phyloP scores from a whole-genome alignment of 2,888 invertebrate genomes.

The Xylota sylvarum region DNA sequence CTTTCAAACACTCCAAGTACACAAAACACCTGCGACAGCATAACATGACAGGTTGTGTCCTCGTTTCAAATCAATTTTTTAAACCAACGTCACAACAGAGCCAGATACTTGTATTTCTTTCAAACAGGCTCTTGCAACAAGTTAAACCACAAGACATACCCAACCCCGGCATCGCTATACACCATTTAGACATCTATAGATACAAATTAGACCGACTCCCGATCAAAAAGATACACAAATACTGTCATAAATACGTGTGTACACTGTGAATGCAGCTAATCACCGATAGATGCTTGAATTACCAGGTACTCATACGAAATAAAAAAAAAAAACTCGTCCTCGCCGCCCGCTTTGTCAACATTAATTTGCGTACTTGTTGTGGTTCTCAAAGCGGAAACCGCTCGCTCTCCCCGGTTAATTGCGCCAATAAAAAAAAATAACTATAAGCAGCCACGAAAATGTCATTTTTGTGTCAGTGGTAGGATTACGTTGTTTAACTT shows the following conservation, averaged over 20 bases:
- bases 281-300: constrained; percentile 47
- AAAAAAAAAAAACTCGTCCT: neutral
- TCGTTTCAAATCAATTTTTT: constrained; percentile 49
- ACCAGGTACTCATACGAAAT: neutral
- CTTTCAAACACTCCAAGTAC: constrained; percentile 36
- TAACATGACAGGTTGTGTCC: constrained; percentile 73
- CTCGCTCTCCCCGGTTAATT: constrained; percentile 37
- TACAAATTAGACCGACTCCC: constrained; percentile 69
- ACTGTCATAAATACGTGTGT: constrained; percentile 46
- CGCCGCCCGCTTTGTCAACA: no score
- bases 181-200: constrained; percentile 51
- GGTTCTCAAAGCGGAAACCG: constrained; percentile 57
- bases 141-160: constrained; percentile 72
- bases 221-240: constrained; percentile 56
- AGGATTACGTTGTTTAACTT: constrained; percentile 71
- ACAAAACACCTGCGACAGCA: constrained; percentile 69
- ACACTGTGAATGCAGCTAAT: constrained; percentile 52
- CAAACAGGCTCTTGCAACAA: constrained; percentile 74
- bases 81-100: constrained; percentile 60
- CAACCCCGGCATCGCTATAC: constrained; percentile 32
- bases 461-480: constrained; percentile 46
- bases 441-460: constrained; percentile 57
- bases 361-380: constrained; percentile 50
- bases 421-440: constrained; percentile 24
- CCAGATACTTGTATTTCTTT: constrained; percentile 64